Evolutionary conservation across 2,113 vertebrate species (phyloP).

Genomic region (Jacana jacana): DNA sequence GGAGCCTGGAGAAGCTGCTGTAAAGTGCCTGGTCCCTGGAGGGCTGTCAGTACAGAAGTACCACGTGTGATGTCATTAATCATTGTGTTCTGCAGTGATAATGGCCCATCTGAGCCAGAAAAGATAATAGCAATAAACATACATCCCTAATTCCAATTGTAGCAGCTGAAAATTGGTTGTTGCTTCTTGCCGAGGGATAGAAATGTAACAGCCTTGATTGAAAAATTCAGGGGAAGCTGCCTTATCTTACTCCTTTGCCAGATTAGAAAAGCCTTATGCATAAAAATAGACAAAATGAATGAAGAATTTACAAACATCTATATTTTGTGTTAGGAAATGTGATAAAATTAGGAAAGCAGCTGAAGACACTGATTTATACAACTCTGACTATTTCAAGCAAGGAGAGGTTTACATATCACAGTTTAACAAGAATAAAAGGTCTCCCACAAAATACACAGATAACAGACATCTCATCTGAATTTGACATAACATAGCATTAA

Average conservation of each 20-base stretch:
- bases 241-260: constrained; percentile 7
- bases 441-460: constrained; percentile 71
- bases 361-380: constrained; percentile 77
- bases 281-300: constrained; percentile 72
- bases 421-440: constrained; percentile 73
- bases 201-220: background rate
- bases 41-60: background rate
- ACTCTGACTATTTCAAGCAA: constrained; percentile 75
- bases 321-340: constrained; percentile 81
- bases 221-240: background rate
- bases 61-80: background rate
- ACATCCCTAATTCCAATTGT: background rate
- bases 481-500: constrained; percentile 70
- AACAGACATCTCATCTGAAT: constrained; percentile 72
- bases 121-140: background rate
- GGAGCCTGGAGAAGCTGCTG: background rate
- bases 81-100: background rate
- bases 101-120: background rate
- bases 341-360: constrained; percentile 77
- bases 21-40: background rate
- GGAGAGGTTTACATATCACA: constrained; percentile 71
- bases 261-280: constrained; percentile 32
- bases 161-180: background rate
- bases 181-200: background rate
- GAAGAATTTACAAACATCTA: constrained; percentile 83